These are phyloP conservation scores for Ceratothoa steindachneri DNA, from an alignment of 2,888 invertebrate species.

Conservation along the genomic window DNA sequence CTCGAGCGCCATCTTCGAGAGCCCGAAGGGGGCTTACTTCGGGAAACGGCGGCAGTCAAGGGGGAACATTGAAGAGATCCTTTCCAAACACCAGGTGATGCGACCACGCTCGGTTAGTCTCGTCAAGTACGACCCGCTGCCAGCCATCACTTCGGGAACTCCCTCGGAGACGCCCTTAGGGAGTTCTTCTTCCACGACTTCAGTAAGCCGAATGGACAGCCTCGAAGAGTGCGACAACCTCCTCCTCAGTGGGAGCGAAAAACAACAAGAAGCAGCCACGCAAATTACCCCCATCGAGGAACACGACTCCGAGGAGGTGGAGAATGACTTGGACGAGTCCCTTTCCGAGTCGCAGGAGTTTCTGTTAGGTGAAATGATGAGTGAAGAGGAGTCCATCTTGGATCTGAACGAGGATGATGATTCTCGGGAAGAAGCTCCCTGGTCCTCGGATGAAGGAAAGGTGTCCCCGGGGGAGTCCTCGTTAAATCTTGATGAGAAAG, in stretches of 20 bases:
- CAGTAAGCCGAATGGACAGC: not conserved
- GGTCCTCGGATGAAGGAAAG: not conserved
- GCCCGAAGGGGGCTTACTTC: not conserved
- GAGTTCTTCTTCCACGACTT: not conserved
- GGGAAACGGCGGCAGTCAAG: not conserved
- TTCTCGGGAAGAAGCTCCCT: not conserved
- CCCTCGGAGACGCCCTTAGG: not conserved
- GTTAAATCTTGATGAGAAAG: not conserved
- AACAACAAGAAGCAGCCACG: not conserved
- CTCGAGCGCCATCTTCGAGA: not conserved
- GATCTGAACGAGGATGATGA: not conserved
- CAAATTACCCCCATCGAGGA: not conserved
- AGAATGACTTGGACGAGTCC: too few species aligned
- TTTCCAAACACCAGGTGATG: not conserved
- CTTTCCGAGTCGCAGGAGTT: too few species aligned
- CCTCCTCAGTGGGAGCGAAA: not conserved
- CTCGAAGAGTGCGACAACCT: not conserved
- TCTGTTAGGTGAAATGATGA: too few species aligned
- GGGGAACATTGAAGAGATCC: not conserved
- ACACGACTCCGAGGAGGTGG: not conserved
- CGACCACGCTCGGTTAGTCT: slow-evolving; percentile 21
- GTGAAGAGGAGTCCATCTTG: too few species aligned
- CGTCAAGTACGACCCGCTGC: slow-evolving; percentile 29
- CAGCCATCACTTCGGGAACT: slow-evolving; percentile 17
- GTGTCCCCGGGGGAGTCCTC: too few species aligned